Percentiles rank a stretch among this genome's conserved stretches.
These are phyloP conservation scores for Camelus dromedarius DNA, from an alignment of 2,113 vertebrate species.

Conservation along the genomic window DNA sequence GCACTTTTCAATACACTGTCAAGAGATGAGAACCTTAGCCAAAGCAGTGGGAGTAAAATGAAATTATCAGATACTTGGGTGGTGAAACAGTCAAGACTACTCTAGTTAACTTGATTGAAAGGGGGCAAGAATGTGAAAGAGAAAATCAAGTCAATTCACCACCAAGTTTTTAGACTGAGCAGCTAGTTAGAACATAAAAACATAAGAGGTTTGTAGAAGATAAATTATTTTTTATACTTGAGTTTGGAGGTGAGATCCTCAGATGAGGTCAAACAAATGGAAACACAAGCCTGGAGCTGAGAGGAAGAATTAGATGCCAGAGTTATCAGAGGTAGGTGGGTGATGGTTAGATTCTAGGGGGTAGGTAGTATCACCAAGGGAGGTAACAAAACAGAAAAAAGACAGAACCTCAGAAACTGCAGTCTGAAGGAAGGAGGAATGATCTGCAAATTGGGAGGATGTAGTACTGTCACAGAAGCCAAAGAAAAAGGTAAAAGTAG, in stretches of 20 bases:
- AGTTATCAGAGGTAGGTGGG: neutral
- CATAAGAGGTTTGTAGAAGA: neutral
- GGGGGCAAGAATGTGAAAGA: neutral
- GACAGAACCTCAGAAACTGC: neutral
- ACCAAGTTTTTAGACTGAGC: neutral
- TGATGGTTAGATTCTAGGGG: neutral
- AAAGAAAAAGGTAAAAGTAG: neutral
- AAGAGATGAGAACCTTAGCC: neutral
- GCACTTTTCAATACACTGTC: neutral
- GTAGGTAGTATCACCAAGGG: neutral
- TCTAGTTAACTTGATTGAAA: neutral
- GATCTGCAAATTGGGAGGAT: neutral
- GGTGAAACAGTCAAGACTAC: neutral
- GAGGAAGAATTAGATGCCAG: slow-evolving; percentile 41
- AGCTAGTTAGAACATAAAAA: neutral
- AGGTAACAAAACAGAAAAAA: neutral
- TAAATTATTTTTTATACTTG: neutral
- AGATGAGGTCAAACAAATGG: neutral
- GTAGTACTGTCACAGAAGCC: neutral
- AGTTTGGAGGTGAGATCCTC: slow-evolving; percentile 12
- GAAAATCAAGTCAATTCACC: neutral
- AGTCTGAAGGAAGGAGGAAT: neutral
- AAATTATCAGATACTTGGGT: neutral
- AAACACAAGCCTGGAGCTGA: neutral
- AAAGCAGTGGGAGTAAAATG: neutral